These are phyloP conservation scores for Oreamnos americanus DNA, from an alignment of 2,113 vertebrate genomes.

Conservation along the genomic window DNA sequence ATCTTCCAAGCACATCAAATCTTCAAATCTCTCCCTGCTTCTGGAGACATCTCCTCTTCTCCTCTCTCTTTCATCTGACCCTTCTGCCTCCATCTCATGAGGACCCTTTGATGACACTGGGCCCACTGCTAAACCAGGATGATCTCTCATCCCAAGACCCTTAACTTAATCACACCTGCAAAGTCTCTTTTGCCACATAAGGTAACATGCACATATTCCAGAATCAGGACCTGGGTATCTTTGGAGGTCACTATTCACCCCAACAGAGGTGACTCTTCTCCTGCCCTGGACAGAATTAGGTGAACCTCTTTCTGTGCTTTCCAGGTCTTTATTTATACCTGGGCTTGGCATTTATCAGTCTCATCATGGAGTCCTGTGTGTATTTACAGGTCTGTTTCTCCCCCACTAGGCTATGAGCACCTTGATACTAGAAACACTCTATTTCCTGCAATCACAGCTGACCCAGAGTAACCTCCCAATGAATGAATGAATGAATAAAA, in stretches of 20 bases:
- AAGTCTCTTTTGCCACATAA: not conserved
- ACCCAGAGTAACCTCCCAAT: not conserved
- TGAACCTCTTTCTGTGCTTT: not conserved
- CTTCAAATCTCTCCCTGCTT: not conserved
- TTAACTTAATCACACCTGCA: not conserved
- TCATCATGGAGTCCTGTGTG: not conserved
- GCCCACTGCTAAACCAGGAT: not conserved
- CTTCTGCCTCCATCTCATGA: not conserved
- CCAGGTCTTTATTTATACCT: not conserved
- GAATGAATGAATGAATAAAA: not conserved
- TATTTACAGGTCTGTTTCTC: not conserved
- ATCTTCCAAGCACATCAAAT: not conserved
- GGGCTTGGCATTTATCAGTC: not conserved
- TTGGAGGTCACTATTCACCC: not conserved
- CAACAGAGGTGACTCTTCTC: not conserved
- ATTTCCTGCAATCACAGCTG: not conserved
- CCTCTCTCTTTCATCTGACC: not conserved
- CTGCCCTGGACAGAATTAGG: not conserved
- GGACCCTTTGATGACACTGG: not conserved
- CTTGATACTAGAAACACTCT: too few relatives aligned
- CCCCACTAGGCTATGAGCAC: fast-evolving
- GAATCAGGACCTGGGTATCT: not conserved
- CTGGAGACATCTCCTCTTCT: not conserved
- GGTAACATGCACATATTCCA: not conserved
- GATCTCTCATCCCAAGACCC: not conserved